Conservation (phyloP, 2,797 vertebrate species). For the Chrysocyon brachyurus region DNA sequence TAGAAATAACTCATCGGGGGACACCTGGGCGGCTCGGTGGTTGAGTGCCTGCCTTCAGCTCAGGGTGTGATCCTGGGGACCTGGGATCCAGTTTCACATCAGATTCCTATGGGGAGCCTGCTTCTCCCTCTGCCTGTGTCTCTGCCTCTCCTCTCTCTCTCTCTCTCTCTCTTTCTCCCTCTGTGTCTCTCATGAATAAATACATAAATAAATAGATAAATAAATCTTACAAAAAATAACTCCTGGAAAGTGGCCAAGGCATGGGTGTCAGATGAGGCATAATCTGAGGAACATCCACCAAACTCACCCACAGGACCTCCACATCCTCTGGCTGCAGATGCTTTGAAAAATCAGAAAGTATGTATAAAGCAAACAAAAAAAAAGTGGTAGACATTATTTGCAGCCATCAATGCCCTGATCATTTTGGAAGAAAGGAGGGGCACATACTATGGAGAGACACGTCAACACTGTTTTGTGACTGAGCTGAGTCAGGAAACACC, state of each 20-base stretch:
- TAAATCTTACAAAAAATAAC: background rate
- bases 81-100: too few species aligned
- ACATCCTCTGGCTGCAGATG: rapidly evolving
- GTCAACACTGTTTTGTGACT: background rate
- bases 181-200: too few species aligned
- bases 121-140: too few species aligned
- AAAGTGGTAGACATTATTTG: background rate
- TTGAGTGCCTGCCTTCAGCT: too few species aligned
- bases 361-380: too few species aligned
- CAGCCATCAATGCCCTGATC: background rate
- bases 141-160: too few species aligned
- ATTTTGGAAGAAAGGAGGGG: background rate
- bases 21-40: too few species aligned
- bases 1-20: background rate
- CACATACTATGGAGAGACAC: background rate
- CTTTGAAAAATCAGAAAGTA: background rate
- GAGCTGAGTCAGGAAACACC: background rate
- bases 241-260: background rate
- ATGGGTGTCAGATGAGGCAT: background rate
- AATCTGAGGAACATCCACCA: too few species aligned
- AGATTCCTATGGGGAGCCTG: too few species aligned
- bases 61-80: too few species aligned
- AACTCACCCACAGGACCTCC: background rate
- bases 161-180: too few species aligned
- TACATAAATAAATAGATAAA: too few species aligned